Base-by-base conservation (phyloP, 2,113 vertebrate genomes). In the Malurus melanocephalus region DNA sequence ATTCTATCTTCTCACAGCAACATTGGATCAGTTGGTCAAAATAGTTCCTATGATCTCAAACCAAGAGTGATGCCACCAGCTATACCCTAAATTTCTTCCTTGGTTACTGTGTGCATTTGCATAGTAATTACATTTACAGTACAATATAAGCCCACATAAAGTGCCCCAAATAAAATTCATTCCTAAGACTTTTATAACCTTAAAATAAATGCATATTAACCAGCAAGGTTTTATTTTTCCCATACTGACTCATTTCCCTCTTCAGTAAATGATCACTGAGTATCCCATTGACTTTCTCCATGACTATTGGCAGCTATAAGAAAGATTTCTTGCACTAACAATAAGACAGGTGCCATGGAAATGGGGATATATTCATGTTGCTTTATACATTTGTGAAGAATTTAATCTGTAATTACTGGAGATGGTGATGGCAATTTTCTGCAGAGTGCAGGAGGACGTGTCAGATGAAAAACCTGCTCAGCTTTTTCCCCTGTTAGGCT, bases 91-190 rank as follows among this genome's bases (percentile, higher is more conserved):
- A 85, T 77, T 90, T 46, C 66, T 74, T 78, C 66, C 53, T 56
- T 5, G 6, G 43, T 77, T 89, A 49, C 40, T 46, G 12, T 23
- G 32, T 61, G 38, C 19, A 91, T 78, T 88, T 90, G 69, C 66
- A 78, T 61, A 86, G 61, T 79, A 91, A 80, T 86, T 93, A 27
- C 72, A 57, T 91, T 95, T 85, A 42, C 64, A 75, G 24, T 73
- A 73, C 32, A 81, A 57, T 68, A 53, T 81, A 76, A 89, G 38
- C 56, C 77, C 78, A 52, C 53, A 88, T 53, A 57, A 72, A 85
- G 32, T 76, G 48, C 11, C 72, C 65, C 59, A 68, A 90, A 92
- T 74, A 67, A 87, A 88, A 90, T 81, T 55, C 0, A 76, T 79
- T 89, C 59, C 28, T 45, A 52, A 59, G 53, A 79, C 12, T 78